These are phyloP conservation scores for Eidolon helvum DNA, from an alignment of 2,113 vertebrate species.

Conservation along the genomic window DNA sequence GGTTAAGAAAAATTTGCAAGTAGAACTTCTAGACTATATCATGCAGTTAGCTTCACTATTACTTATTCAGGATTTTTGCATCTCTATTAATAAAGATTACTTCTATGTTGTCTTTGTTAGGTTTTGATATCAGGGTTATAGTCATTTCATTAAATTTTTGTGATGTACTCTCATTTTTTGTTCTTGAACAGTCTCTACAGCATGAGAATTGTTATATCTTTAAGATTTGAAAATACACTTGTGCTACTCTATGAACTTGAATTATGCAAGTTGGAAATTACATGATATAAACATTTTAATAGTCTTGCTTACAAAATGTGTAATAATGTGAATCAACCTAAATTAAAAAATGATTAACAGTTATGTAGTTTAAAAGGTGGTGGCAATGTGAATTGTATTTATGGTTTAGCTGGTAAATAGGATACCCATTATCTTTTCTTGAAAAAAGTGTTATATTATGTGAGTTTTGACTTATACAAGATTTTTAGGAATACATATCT, in stretches of 20 bases:
- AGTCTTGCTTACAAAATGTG: neutral
- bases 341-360: neutral
- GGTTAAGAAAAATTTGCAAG: neutral
- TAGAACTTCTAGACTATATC: neutral
- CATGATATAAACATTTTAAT: neutral
- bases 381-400: neutral
- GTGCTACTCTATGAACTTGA: neutral
- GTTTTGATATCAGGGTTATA: neutral
- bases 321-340: conserved; percentile 5
- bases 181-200: neutral
- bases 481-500: neutral
- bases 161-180: neutral
- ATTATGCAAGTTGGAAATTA: neutral
- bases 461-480: neutral
- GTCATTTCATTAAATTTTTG: neutral
- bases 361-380: neutral
- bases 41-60: neutral
- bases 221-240: neutral
- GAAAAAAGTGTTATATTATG: neutral
- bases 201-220: neutral
- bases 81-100: neutral
- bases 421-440: neutral
- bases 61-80: neutral
- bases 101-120: neutral
- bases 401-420: neutral